Base-by-base conservation (phyloP, 2,888 invertebrate species). In the Neoitamus cyanurus region DNA sequence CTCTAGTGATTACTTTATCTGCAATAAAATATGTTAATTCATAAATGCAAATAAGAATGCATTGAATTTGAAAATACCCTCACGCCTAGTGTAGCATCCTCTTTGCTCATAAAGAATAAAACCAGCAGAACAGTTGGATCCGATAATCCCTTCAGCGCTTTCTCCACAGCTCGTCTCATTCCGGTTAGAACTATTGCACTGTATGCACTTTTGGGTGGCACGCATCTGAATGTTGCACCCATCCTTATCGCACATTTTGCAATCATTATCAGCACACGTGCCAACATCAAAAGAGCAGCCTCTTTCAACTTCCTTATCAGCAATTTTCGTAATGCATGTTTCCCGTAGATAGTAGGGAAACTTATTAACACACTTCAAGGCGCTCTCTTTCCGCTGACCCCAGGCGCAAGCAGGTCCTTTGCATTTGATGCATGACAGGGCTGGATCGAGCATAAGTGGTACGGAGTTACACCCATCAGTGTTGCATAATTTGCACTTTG, bases 271-370 rank as follows among this genome's bases (percentile, higher is more conserved):
- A n/a, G 85, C 84, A 42, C 87, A 87, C 2, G 80, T 85, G 1
- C 87, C 87, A 28, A 85, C 70, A 42, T 87, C 88, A 68, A 86
- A 84, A 1, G 87, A 86, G 75, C 88, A 88, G 2, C 85, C 88
- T n/a, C 88, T 85, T 3, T 87, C 86, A 2, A 84, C 83, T 15
- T 37, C 72, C 20, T 83, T 69, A 6, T 85, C 80, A 30, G 86
- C 31, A 25, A 84, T 85, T 13, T 86, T 77, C 28, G 70, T 85
- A 83, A 87, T 85, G 36, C 87, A 87, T 15, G 86, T 83, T 75
- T 87, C 87, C n/a, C 85, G 68, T 15, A 87, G 84, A 42, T 86
- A 87, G 84, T 86, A 87, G 6, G 86, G 85, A 72, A 84, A 86
- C 13, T 85, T 84, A 1, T 86, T 85, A 7, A 69, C 20, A 36